Base-by-base conservation (phyloP, 2,888 invertebrate species). In the Machimus atricapillus region DNA sequence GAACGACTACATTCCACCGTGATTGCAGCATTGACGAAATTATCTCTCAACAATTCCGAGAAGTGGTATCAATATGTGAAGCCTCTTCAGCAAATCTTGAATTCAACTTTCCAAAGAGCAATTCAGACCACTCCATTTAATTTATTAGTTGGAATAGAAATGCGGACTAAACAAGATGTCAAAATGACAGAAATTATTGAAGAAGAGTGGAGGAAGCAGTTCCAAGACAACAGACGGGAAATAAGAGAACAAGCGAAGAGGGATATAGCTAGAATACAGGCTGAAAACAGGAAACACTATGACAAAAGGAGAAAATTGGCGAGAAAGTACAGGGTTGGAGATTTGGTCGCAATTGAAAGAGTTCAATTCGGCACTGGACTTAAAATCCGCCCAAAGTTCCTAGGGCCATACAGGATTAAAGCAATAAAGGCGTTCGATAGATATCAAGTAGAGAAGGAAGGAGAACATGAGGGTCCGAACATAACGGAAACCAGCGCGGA, bases 31-130 rank as follows among this genome's bases (percentile, higher is more conserved):
- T 82, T 88, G 37, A 88, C 89, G 12, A 89, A 88, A 19, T 43
- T 87, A 12, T 76, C 87, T 1, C 43, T 89, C 19, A 74, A 89
- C 0, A 56, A 82, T 83, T 86, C 88, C 1, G 87, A 88, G 23
- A 90, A 91, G 74, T 91, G 90, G 91, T 90, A 90, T 81, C 89
- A 89, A 87, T n/a, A 87, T 79, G 87, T 90, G 7, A 88, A 86
- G 23, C 66, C 78, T 40, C 87, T 90, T 9, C 90, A 90, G 52
- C 34, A 87, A 74, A 85, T 82, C 6, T 34, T 90, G 0, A 90
- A 90, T 73, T 87, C 88, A 16, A 90, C 89, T 0, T 89, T 85
- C 81, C 89, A 90, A 19, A 76, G 87, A 6, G 85, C 89, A 1
- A 88, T 88, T 12, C 23, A 87, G 73, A 89, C 88, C 9, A 88